Conservation (phyloP, 1,140 invertebrate species). For the Megalonaias nervosa region DNA sequence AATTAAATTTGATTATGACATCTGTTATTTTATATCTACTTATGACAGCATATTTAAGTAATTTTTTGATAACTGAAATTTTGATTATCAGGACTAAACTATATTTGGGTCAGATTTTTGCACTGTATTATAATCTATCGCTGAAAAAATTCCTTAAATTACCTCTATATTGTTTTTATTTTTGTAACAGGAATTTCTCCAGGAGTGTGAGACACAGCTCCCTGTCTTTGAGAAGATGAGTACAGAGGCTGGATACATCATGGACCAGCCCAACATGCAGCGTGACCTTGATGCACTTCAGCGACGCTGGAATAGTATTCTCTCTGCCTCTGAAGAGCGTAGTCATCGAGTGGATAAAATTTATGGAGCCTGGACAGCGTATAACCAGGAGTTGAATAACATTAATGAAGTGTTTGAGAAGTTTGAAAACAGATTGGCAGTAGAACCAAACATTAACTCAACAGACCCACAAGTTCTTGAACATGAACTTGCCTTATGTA, state of each 20-base stretch:
- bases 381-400: slow-evolving; percentile 53
- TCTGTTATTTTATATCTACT: too few relatives aligned
- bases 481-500: slow-evolving; percentile 63
- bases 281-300: slow-evolving; percentile 69
- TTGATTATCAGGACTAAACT: background rate
- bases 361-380: slow-evolving; percentile 59
- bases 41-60: too few relatives aligned
- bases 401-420: slow-evolving; percentile 62
- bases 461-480: slow-evolving; percentile 65
- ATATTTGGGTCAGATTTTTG: background rate
- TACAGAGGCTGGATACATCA: slow-evolving; percentile 63
- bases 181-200: slow-evolving; percentile 74
- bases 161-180: background rate
- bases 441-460: slow-evolving; percentile 58
- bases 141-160: background rate
- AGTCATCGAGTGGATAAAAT: slow-evolving; percentile 62
- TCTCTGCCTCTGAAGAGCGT: slow-evolving; percentile 56
- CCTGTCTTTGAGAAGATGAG: slow-evolving; percentile 66
- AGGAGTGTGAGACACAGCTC: slow-evolving; percentile 84
- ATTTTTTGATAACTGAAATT: background rate
- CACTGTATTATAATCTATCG: background rate
- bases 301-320: slow-evolving; percentile 70
- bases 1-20: too few relatives aligned
- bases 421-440: slow-evolving; percentile 55
- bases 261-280: slow-evolving; percentile 74